These are phyloP conservation scores for Oreonectes daqikongensis DNA, from an alignment of 2,797 vertebrate species.

Conservation along the genomic window DNA sequence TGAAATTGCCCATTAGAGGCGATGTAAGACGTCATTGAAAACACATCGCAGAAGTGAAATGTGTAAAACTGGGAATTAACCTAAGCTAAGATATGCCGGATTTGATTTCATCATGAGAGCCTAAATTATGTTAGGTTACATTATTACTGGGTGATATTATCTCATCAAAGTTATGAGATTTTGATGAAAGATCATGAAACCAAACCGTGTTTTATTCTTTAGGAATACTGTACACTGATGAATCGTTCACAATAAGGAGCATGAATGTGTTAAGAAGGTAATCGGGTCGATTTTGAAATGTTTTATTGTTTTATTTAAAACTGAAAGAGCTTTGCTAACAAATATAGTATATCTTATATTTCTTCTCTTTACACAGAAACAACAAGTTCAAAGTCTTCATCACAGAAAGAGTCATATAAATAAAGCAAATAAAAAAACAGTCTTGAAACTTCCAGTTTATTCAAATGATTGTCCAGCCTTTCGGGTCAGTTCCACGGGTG, in stretches of 20 bases:
- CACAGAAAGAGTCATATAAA: constrained; percentile 2
- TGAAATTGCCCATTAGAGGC: neutral
- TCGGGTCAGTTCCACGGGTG: neutral
- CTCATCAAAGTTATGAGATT: neutral
- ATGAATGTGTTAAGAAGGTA: neutral
- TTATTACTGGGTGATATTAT: neutral
- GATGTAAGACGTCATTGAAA: neutral
- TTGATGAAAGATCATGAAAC: neutral
- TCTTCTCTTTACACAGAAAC: neutral
- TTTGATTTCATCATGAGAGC: neutral
- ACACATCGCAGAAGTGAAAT: neutral
- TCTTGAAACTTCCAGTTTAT: neutral
- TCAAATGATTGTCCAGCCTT: neutral
- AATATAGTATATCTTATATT: neutral
- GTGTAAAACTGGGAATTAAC: neutral
- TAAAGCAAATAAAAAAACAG: constrained; percentile 3
- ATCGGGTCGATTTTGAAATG: neutral
- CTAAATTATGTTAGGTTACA: neutral
- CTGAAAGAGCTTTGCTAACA: neutral
- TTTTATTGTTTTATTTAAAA: neutral
- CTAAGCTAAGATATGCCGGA: neutral
- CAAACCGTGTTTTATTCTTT: neutral
- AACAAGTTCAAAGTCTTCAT: neutral
- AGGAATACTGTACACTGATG: neutral
- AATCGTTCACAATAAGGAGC: neutral